phyloP scores from a whole-genome alignment of 2,888 invertebrate species.

The Tiliacea citrago region DNA sequence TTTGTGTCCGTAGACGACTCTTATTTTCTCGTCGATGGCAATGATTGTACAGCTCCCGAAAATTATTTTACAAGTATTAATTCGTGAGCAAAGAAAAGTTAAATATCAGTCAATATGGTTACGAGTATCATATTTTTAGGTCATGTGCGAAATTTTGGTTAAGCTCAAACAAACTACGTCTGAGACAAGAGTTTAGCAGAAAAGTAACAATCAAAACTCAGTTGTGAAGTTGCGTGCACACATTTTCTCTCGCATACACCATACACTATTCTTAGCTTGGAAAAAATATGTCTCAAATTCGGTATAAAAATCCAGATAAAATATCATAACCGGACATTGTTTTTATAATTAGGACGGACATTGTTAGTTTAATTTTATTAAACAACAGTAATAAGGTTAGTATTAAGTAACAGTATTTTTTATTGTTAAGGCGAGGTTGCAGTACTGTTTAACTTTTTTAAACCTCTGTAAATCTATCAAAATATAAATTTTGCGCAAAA shows the following conservation, averaged over 20 bases:
- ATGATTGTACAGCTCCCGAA: background rate
- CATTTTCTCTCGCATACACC: too few relatives aligned
- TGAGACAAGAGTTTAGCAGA: background rate
- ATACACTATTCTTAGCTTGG: too few relatives aligned
- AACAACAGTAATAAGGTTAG: too few relatives aligned
- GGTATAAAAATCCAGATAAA: background rate
- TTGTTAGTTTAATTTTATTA: slow-evolving; percentile 35
- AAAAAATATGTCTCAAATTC: background rate
- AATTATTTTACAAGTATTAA: background rate
- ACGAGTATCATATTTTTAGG: background rate
- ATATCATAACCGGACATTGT: slow-evolving; percentile 6
- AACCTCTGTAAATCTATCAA: too few relatives aligned
- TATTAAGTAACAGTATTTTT: slow-evolving; percentile 14
- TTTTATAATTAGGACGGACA: background rate
- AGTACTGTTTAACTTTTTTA: too few relatives aligned
- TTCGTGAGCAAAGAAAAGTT: background rate
- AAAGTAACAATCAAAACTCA: background rate
- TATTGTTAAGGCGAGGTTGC: too few relatives aligned
- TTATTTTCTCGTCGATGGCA: background rate
- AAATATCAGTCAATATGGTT: background rate
- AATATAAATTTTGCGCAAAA: too few relatives aligned
- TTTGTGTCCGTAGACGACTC: too few relatives aligned
- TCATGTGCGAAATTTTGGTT: background rate
- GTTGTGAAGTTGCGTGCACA: background rate
- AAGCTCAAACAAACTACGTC: background rate